A percentile compares a stretch with the other conserved stretches of the same genome.
These are phyloP conservation scores for Pristionchus japonicus DNA, from an alignment of 2,888 invertebrate genomes.

Conservation along the genomic window DNA sequence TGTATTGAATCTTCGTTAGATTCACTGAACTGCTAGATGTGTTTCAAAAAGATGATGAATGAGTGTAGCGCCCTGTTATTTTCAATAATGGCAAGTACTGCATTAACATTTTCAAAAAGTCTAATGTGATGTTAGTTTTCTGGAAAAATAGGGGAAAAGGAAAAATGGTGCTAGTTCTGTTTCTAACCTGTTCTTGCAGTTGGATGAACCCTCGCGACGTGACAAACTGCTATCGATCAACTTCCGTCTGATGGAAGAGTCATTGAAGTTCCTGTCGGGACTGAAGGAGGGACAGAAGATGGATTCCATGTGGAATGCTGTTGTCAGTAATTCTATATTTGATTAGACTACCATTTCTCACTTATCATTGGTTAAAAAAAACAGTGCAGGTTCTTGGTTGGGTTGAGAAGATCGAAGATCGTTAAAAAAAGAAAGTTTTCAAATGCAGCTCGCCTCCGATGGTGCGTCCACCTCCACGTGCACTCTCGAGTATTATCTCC, in stretches of 20 bases:
- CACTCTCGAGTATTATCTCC: background rate
- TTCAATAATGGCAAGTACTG: too few relatives aligned
- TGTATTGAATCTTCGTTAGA: too few relatives aligned
- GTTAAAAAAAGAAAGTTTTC: too few relatives aligned
- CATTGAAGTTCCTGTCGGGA: background rate
- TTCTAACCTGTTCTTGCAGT: background rate
- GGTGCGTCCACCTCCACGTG: background rate
- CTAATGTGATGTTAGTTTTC: too few relatives aligned
- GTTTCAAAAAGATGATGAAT: too few relatives aligned
- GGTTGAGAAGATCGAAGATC: background rate
- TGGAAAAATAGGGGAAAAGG: too few relatives aligned
- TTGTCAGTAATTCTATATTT: background rate
- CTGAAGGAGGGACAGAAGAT: background rate
- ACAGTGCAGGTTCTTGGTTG: background rate
- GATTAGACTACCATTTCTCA: background rate
- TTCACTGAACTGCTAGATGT: too few relatives aligned
- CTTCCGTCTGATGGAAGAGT: slow-evolving; percentile 2
- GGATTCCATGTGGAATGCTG: background rate
- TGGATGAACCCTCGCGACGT: background rate
- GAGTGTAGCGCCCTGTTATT: too few relatives aligned
- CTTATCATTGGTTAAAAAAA: background rate
- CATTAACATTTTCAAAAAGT: too few relatives aligned
- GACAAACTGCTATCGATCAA: background rate
- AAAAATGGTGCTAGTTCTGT: too few relatives aligned
- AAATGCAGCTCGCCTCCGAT: background rate